Percentiles rank a stretch among this genome's conserved stretches.
Conservation (phyloP, 2,113 vertebrate genomes). For the Oreotragus oreotragus region DNA sequence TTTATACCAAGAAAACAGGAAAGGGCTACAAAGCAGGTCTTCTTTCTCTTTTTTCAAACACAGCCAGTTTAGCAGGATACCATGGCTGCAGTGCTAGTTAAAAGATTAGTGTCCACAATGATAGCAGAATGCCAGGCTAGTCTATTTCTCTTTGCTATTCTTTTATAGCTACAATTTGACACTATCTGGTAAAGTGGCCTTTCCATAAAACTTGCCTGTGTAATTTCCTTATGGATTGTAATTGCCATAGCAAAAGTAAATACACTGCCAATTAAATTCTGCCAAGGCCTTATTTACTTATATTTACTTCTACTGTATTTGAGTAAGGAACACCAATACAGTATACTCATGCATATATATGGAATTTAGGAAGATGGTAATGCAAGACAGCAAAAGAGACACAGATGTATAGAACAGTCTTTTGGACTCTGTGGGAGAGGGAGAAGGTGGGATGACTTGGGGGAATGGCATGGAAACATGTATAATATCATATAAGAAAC, state of each 20-base stretch:
- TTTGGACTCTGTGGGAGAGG: no score
- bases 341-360: no score
- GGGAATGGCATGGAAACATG: no score
- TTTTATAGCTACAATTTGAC: neutral
- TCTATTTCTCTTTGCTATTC: neutral
- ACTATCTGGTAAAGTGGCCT: neutral
- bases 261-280: no score
- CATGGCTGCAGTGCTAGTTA: no score
- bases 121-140: accelerated
- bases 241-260: neutral
- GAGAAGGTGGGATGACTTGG: no score
- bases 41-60: neutral
- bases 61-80: neutral
- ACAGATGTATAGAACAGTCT: no score
- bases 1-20: neutral
- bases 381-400: no score
- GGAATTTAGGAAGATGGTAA: no score
- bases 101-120: accelerated
- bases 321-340: neutral
- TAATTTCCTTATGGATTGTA: neutral
- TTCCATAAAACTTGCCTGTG: neutral
- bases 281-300: neutral
- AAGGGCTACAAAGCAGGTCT: neutral
- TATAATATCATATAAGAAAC: no score
- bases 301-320: neutral